Evolutionary conservation across 1,140 invertebrate genomes (phyloP).

Genomic region (Drosophila kikkawai): DNA sequence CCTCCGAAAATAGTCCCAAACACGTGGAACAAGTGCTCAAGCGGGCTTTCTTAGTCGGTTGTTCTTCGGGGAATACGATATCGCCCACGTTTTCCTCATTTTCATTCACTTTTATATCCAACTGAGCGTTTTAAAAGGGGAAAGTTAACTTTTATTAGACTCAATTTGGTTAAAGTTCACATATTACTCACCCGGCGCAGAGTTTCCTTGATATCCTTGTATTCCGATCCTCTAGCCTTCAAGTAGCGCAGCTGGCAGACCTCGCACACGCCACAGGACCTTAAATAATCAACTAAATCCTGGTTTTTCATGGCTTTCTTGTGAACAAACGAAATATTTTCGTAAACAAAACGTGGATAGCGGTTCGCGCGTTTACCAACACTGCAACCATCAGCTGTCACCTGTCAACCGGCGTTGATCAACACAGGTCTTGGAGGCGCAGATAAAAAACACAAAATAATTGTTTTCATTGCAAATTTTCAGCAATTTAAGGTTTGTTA

Average conservation of each 20-base stretch:
- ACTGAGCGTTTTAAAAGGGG: slow-evolving; percentile 22
- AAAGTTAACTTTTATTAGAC: slow-evolving; percentile 5
- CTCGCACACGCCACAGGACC: slow-evolving; percentile 85
- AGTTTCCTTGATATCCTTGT: slow-evolving; percentile 82
- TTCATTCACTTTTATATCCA: slow-evolving; percentile 54
- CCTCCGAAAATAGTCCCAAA: slow-evolving; percentile 88
- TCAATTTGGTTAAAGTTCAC: neutral
- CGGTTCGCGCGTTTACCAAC: slow-evolving; percentile 13
- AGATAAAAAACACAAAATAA: slow-evolving; percentile 36
- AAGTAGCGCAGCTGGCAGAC: slow-evolving; percentile 87
- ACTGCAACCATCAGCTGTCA: slow-evolving; percentile 15
- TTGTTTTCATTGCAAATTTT: slow-evolving; percentile 45
- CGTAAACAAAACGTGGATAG: slow-evolving; percentile 67
- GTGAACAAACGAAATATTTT: slow-evolving; percentile 8
- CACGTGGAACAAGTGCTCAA: slow-evolving; percentile 87
- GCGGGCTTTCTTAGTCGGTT: slow-evolving; percentile 80
- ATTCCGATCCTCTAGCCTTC: slow-evolving; percentile 85
- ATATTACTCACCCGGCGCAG: slow-evolving; percentile 74
- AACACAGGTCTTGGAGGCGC: slow-evolving; percentile 4
- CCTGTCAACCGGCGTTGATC: slow-evolving; percentile 1
- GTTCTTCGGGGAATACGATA: neutral
- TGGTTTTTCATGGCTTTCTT: slow-evolving; percentile 70
- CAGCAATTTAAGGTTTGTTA: slow-evolving; percentile 52
- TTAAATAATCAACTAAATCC: slow-evolving; percentile 84
- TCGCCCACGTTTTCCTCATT: neutral